Evolutionary conservation across 2,797 vertebrate species (phyloP), one percentile per base, ranked within the genome.

Genomic region (Cyclura pinguis): DNA sequence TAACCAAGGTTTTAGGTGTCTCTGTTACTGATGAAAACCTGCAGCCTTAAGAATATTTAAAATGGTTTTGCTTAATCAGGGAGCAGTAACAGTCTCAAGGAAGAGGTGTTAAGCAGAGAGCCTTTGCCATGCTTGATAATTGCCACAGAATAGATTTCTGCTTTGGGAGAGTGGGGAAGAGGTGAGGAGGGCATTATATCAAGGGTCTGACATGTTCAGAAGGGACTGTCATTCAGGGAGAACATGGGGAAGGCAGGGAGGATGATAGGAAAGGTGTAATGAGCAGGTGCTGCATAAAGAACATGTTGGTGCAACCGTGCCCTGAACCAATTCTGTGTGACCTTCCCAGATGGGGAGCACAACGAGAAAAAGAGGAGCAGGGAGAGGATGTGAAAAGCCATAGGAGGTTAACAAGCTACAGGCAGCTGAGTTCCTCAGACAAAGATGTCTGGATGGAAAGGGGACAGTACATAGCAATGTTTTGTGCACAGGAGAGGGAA

Each of bases 351-450:
- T 72, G 16, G 47, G n/a, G 91, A 20, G 67, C 13, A 84, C 42
- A 73, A 0, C 4, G 42, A 29, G 88, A 80, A 73, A 22, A 32
- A 64, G 52, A 72, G 67, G 64, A 13, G 20, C 14, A 47, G 62
- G 59, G 69, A 78, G 62, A 88, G 52, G 62, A 88, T 87, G 74
- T 69, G 59, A 88, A 80, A 88, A 84, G 86, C 90, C 86, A 78
- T 55, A 84, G 86, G 90, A 88, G 86, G 90, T 91, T 91, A 91
- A 88, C 86, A 91, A 91, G 80, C 90, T 84, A 88, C 86, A 91
- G 59, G 85, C 90, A 91, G 59, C 59, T 20, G 20, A 88, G 74
- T n/a, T 84, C 62, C 80, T n/a, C 62, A 84, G 73, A 87, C 90
- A 91, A 88, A 88, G 86, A 87, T 38, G 59, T 77, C 73, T 78